These are phyloP conservation scores for Picus viridis DNA, from an alignment of 2,797 vertebrate genomes.

Conservation along the genomic window DNA sequence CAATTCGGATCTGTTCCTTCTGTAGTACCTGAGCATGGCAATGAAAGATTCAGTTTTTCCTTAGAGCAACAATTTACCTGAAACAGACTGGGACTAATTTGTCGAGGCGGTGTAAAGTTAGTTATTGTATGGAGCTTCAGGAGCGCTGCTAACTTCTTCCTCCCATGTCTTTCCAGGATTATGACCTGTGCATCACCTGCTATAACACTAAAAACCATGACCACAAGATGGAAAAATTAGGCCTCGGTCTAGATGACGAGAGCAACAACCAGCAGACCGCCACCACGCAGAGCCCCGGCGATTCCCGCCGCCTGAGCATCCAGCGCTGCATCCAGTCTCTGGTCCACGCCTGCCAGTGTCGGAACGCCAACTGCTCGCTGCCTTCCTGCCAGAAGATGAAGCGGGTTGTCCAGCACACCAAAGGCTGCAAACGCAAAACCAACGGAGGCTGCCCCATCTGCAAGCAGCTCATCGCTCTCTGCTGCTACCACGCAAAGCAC, in stretches of 20 bases:
- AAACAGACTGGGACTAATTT: neutral
- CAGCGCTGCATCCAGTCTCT: slow-evolving; percentile 98
- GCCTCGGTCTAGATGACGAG: slow-evolving; percentile 94
- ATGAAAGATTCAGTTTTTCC: neutral
- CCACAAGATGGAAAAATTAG: slow-evolving; percentile 98
- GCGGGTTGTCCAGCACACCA: slow-evolving; percentile 96
- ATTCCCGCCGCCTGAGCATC: slow-evolving; percentile 96
- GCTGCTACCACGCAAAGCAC: slow-evolving; percentile 98
- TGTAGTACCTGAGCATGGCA: neutral
- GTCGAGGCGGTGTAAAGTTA: neutral
- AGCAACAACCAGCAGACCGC: slow-evolving; percentile 91
- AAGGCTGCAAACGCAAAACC: slow-evolving; percentile 97
- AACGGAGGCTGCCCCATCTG: slow-evolving; percentile 97
- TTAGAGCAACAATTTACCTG: neutral
- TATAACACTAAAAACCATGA: slow-evolving; percentile 97
- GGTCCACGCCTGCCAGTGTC: slow-evolving; percentile 97
- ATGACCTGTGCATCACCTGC: slow-evolving; percentile 97
- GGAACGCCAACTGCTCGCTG: slow-evolving; percentile 97
- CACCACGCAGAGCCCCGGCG: slow-evolving; percentile 93
- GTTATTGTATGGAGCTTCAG: neutral
- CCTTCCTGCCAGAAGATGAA: slow-evolving; percentile 99
- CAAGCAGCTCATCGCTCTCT: slow-evolving; percentile 97
- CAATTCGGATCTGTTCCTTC: neutral
- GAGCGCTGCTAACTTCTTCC: neutral
- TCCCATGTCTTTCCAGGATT: slow-evolving; percentile 83